These are phyloP conservation scores for Bostrychus sinensis DNA, from an alignment of 2,113 vertebrate genomes.

Conservation along the genomic window DNA sequence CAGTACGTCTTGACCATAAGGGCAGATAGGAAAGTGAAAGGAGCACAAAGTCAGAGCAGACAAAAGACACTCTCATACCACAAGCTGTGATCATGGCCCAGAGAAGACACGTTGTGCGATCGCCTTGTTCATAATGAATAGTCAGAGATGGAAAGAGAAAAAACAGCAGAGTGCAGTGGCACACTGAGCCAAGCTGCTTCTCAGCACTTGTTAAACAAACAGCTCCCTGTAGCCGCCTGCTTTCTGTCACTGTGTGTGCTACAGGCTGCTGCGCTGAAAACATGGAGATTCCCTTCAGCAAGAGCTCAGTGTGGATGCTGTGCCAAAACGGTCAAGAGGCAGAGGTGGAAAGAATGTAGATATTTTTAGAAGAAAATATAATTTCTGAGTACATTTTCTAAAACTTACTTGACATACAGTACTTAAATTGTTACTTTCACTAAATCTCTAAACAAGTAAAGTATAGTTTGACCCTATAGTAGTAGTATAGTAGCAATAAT, in stretches of 20 bases:
- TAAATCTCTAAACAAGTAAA: too few species aligned
- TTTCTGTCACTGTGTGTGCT: slow-evolving; percentile 26
- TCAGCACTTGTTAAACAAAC: slow-evolving; percentile 59
- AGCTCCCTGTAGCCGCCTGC: slow-evolving; percentile 46
- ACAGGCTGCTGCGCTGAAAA: slow-evolving; percentile 17
- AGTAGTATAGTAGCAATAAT: too few species aligned
- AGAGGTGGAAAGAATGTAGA: too few species aligned
- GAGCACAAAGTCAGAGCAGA: slow-evolving; percentile 38
- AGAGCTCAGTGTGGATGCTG: neutral
- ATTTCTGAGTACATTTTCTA: too few species aligned
- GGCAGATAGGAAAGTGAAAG: slow-evolving; percentile 21
- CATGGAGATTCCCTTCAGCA: neutral
- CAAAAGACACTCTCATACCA: slow-evolving; percentile 38
- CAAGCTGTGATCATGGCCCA: slow-evolving; percentile 65
- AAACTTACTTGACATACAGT: too few species aligned
- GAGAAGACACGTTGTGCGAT: slow-evolving; percentile 45
- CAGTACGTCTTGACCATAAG: slow-evolving; percentile 32
- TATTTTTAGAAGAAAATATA: too few species aligned
- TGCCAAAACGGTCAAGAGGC: slow-evolving; percentile 27
- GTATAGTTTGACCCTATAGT: too few species aligned
- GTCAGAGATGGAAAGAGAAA: slow-evolving; percentile 49
- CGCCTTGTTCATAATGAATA: slow-evolving; percentile 67
- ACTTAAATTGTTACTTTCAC: too few species aligned
- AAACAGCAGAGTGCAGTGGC: slow-evolving; percentile 36
- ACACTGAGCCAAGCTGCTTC: slow-evolving; percentile 45